Percentiles rank a stretch among this genome's conserved stretches.
Evolutionary conservation across 2,797 vertebrate genomes (phyloP).

Genomic region (Salarias fasciatus): DNA sequence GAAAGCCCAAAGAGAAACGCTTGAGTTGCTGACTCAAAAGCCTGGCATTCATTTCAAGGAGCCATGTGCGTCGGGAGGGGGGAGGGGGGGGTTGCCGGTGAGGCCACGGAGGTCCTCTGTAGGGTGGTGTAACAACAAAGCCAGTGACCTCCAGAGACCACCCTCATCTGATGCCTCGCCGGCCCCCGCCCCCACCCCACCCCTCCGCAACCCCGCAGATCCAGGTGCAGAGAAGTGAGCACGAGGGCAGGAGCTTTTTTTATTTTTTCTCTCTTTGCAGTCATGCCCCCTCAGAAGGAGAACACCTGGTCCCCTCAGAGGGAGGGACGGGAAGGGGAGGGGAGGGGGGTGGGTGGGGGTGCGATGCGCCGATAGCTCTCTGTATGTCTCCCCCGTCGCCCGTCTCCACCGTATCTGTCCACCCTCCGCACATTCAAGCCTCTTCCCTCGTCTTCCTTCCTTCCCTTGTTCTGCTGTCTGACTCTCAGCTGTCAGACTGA

Average conservation of each 20-base stretch:
- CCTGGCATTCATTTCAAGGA: constrained; percentile 65
- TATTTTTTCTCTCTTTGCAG: constrained; percentile 34
- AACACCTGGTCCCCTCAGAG: constrained; percentile 73
- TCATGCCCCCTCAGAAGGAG: constrained; percentile 58
- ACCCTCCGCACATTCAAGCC: constrained; percentile 36
- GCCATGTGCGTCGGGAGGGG: constrained; percentile 50
- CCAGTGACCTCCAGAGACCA: constrained; percentile 59
- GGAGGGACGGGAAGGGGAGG: background rate
- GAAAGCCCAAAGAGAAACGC: constrained; percentile 32
- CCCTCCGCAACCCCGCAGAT: constrained; percentile 49
- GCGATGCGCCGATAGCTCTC: constrained; percentile 37
- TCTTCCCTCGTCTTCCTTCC: background rate
- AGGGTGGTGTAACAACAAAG: constrained; percentile 69
- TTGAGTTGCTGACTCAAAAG: constrained; percentile 69
- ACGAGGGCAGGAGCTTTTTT: constrained; percentile 38
- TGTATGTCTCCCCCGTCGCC: constrained; percentile 37
- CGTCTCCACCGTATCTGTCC: constrained; percentile 28
- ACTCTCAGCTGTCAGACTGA: constrained; percentile 79
- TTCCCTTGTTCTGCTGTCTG: constrained; percentile 63
- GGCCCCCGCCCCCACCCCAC: constrained; percentile 44
- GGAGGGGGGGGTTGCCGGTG: constrained; percentile 41
- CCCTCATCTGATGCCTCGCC: constrained; percentile 65
- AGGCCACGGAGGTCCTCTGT: constrained; percentile 62
- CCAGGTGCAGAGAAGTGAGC: constrained; percentile 76
- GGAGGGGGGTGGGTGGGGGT: too few relatives aligned